These are phyloP conservation scores for Neodiprion pinetum DNA, from an alignment of 1,140 invertebrate genomes.

Conservation along the genomic window DNA sequence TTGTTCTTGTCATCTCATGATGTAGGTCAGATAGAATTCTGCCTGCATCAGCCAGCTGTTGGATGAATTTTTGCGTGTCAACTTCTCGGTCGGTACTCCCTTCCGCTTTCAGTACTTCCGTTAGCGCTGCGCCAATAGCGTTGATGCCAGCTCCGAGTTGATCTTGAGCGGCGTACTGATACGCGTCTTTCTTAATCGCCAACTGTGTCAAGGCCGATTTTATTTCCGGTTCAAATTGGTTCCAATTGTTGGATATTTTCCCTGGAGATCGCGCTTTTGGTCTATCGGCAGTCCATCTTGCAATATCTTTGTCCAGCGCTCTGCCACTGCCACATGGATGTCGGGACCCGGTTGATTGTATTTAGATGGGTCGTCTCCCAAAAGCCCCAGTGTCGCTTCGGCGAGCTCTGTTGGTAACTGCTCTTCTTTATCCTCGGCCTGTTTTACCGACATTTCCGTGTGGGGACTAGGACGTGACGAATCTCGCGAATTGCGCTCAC, in stretches of 20 bases:
- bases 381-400: neutral
- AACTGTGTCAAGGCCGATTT: slow-evolving; percentile 14
- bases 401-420: neutral
- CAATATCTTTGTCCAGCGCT: slow-evolving; percentile 20
- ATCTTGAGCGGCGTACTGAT: neutral
- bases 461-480: neutral
- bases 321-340: slow-evolving; percentile 15
- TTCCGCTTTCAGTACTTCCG: slow-evolving; percentile 16
- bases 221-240: slow-evolving; percentile 13
- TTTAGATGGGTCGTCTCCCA: no score
- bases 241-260: slow-evolving; percentile 15
- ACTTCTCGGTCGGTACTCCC: slow-evolving; percentile 5
- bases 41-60: slow-evolving; percentile 18
- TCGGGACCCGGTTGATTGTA: neutral
- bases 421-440: neutral
- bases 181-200: slow-evolving; percentile 7
- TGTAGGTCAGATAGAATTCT: slow-evolving; percentile 22
- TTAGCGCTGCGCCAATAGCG: slow-evolving; percentile 16
- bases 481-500: neutral
- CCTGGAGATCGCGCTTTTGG: slow-evolving; percentile 17
- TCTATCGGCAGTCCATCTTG: slow-evolving; percentile 18
- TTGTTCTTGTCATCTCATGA: slow-evolving; percentile 17
- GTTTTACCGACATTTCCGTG: neutral
- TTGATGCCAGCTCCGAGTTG: slow-evolving; percentile 15
- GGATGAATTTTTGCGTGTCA: slow-evolving; percentile 11